These are phyloP conservation scores for Lithosia quadra DNA, from an alignment of 2,888 invertebrate genomes.

Conservation along the genomic window DNA sequence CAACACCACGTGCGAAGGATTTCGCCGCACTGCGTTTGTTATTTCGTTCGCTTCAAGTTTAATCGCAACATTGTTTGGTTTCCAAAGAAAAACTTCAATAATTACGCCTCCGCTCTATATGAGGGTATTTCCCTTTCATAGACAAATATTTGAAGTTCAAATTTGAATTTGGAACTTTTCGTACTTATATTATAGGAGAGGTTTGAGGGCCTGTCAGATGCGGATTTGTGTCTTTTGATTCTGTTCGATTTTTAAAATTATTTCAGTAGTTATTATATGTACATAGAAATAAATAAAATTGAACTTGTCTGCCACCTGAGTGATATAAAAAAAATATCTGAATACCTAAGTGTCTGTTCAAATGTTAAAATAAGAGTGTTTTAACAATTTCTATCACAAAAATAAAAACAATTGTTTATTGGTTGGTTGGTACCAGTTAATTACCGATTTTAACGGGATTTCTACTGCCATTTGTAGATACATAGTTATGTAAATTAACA, in stretches of 20 bases:
- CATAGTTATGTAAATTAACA: too few species aligned
- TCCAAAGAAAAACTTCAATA: constrained; percentile 43
- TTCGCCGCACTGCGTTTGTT: constrained; percentile 41
- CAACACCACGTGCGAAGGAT: constrained; percentile 44
- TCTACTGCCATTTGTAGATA: too few species aligned
- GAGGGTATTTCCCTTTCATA: constrained; percentile 30
- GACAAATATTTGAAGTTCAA: constrained; percentile 38
- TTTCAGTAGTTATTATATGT: background rate
- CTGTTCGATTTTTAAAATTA: background rate
- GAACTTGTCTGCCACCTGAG: too few species aligned
- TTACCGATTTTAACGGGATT: too few species aligned
- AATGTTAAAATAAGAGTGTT: too few species aligned
- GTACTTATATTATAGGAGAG: constrained; percentile 16
- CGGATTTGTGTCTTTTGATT: constrained; percentile 8
- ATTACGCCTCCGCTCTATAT: constrained; percentile 34
- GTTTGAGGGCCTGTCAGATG: constrained; percentile 12
- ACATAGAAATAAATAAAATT: too few species aligned
- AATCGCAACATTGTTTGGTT: constrained; percentile 37
- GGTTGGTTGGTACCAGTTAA: too few species aligned
- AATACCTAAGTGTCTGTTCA: too few species aligned
- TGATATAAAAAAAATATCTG: too few species aligned
- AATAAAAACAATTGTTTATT: too few species aligned
- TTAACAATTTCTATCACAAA: too few species aligned
- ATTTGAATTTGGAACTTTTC: constrained; percentile 25
- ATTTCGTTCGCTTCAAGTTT: constrained; percentile 39